Conservation (phyloP, 2,888 invertebrate species). For the Synergus laeviventris region DNA sequence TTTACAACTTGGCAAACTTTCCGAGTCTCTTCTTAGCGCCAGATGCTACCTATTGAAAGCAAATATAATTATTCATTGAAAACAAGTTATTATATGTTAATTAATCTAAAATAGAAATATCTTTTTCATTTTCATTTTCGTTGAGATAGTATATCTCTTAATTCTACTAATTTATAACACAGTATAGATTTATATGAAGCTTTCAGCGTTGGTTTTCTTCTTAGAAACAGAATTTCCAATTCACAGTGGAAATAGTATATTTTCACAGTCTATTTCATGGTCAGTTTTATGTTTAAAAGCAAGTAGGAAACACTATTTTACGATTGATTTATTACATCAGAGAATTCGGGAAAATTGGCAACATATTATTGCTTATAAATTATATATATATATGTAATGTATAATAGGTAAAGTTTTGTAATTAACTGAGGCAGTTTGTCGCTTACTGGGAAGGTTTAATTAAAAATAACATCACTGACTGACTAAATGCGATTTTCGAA, state of each 20-base stretch:
- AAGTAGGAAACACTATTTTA: slow-evolving; percentile 9
- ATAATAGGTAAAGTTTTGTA: not conserved
- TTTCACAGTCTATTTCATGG: slow-evolving; percentile 18
- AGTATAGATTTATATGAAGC: not conserved
- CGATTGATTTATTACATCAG: slow-evolving; percentile 8
- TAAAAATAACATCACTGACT: slow-evolving; percentile 10
- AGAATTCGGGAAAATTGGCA: slow-evolving; percentile 13
- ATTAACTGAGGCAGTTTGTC: not conserved
- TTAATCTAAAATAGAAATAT: not conserved
- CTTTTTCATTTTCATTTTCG: not conserved
- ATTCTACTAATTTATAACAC: not conserved
- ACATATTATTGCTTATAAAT: not conserved
- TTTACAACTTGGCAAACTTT: slow-evolving; percentile 30
- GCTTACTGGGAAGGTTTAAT: not conserved
- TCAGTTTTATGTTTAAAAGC: not conserved
- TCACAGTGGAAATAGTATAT: slow-evolving; percentile 17
- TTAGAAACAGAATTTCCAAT: not conserved
- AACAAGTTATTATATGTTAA: not conserved
- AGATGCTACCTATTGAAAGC: slow-evolving; percentile 29
- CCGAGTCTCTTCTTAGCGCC: not conserved
- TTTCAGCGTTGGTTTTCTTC: not conserved
- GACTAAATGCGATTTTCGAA: slow-evolving; percentile 3
- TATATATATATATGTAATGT: not conserved
- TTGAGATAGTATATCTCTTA: no score
- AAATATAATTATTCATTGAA: slow-evolving; percentile 24